phyloP scores from a whole-genome alignment of 2,888 invertebrate genomes.

The Cantharis flavilabris region DNA sequence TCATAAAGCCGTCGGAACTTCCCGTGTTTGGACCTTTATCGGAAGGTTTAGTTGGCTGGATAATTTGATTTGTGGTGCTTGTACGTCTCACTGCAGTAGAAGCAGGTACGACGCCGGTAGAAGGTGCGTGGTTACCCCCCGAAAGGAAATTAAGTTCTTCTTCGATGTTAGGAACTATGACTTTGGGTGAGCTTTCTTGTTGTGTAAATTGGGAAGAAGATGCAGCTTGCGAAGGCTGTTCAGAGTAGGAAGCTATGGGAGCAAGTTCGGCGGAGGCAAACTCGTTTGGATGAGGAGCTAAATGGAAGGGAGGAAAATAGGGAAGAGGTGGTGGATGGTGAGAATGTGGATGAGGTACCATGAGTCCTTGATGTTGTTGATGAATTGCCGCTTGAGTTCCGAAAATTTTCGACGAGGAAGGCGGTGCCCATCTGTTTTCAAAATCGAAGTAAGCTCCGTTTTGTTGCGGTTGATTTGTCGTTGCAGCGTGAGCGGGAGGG shows the following conservation, averaged over 20 bases:
- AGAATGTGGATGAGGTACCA: slow-evolving; percentile 67
- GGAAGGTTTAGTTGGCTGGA: not conserved
- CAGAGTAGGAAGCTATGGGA: slow-evolving; percentile 63
- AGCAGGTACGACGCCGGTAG: not conserved
- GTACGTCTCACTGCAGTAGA: slow-evolving; percentile 15
- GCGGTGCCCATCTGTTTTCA: slow-evolving; percentile 77
- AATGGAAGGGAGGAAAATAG: slow-evolving; percentile 77
- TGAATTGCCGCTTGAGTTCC: slow-evolving; percentile 56
- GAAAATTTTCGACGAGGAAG: slow-evolving; percentile 72
- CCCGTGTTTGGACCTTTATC: slow-evolving; percentile 47
- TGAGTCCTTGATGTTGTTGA: slow-evolving; percentile 57
- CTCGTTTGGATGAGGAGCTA: slow-evolving; percentile 70
- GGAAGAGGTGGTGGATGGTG: slow-evolving; percentile 69
- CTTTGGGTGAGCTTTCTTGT: slow-evolving; percentile 72
- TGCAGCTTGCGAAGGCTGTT: slow-evolving; percentile 41
- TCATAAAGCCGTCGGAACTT: slow-evolving; percentile 77
- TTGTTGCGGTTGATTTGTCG: slow-evolving; percentile 51
- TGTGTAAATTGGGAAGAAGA: slow-evolving; percentile 33
- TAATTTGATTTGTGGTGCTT: slow-evolving; percentile 7
- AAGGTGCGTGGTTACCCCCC: slow-evolving; percentile 51
- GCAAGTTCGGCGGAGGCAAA: slow-evolving; percentile 69
- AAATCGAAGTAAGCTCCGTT: slow-evolving; percentile 79
- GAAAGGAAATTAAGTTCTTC: slow-evolving; percentile 84
- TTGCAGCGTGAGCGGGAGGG: slow-evolving; percentile 73
- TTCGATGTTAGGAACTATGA: slow-evolving; percentile 87